A percentile compares a stretch with the other conserved stretches of the same genome.
Conservation (phyloP, 2,113 vertebrate genomes). For the Mesoclemmys tuberculata region DNA sequence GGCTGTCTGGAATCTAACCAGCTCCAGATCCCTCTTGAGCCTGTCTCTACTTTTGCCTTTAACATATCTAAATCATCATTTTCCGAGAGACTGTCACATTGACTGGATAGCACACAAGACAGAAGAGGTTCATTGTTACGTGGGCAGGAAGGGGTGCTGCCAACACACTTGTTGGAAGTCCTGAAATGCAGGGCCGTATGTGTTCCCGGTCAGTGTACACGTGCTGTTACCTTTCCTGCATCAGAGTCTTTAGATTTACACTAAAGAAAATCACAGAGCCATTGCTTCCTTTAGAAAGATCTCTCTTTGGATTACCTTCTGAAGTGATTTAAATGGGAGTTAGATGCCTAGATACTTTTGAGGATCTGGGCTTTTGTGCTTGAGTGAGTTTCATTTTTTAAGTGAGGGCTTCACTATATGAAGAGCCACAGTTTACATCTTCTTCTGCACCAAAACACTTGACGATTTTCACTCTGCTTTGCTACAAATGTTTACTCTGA, state of each 20-base stretch:
- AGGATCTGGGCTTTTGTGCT: neutral
- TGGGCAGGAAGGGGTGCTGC: neutral
- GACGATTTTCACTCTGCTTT: neutral
- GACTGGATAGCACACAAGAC: fast-evolving
- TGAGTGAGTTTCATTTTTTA: neutral
- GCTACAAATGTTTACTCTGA: neutral
- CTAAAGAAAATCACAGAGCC: neutral
- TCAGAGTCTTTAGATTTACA: neutral
- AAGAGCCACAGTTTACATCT: neutral
- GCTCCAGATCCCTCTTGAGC: neutral
- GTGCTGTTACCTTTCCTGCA: neutral
- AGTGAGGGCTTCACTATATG: neutral
- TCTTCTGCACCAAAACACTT: neutral
- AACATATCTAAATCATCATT: fast-evolving
- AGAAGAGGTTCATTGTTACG: neutral
- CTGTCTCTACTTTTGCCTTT: fast-evolving
- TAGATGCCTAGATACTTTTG: neutral
- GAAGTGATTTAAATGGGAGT: neutral
- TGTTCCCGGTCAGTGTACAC: neutral
- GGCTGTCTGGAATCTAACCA: neutral
- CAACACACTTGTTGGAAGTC: neutral
- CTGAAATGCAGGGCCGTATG: neutral
- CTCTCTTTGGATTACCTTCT: neutral
- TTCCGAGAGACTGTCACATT: fast-evolving
- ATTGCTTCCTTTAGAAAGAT: neutral